Evolutionary conservation across 92 coral and sea anemone genomes (phyloP).

Genomic region (Phenganax stokvisi): DNA sequence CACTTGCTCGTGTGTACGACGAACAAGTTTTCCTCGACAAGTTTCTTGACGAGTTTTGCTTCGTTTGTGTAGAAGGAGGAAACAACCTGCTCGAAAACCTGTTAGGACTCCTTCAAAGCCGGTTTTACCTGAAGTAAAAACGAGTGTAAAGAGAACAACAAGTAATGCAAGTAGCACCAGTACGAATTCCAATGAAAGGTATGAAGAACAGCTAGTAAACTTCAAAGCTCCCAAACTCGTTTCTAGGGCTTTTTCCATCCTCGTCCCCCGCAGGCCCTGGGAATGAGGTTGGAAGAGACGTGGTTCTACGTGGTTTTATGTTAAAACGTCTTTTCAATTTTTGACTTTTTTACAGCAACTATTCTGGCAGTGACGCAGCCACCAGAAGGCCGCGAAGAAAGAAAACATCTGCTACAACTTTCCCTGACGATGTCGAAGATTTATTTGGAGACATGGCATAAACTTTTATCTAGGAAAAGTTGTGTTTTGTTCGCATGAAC

Average conservation of each 20-base stretch:
- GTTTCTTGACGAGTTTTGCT: background rate
- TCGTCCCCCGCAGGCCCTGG: too few species aligned
- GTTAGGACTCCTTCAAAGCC: slow-evolving; percentile 22
- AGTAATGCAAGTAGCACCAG: slow-evolving; percentile 30
- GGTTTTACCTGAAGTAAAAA: slow-evolving; percentile 29
- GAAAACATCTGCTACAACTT: background rate
- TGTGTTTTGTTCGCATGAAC: too few species aligned
- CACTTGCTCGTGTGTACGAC: background rate
- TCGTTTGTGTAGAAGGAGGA: slow-evolving; percentile 14
- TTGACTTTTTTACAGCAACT: slow-evolving; percentile 12
- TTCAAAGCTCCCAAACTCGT: too few species aligned
- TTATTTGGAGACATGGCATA: slow-evolving; percentile 39
- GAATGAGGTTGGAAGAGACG: too few species aligned
- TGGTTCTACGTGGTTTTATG: too few species aligned
- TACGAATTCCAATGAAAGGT: slow-evolving; percentile 31
- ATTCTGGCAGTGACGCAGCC: background rate
- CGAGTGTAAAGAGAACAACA: slow-evolving; percentile 18
- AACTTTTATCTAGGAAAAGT: background rate
- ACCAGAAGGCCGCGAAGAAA: slow-evolving; percentile 29
- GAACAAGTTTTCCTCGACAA: background rate
- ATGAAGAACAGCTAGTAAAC: background rate
- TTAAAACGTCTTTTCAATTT: background rate
- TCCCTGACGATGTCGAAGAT: slow-evolving; percentile 33
- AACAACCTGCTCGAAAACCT: background rate
- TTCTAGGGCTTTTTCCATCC: too few species aligned